Base-by-base conservation (phyloP, 2,888 invertebrate species). In the Agrilus biguttatus region DNA sequence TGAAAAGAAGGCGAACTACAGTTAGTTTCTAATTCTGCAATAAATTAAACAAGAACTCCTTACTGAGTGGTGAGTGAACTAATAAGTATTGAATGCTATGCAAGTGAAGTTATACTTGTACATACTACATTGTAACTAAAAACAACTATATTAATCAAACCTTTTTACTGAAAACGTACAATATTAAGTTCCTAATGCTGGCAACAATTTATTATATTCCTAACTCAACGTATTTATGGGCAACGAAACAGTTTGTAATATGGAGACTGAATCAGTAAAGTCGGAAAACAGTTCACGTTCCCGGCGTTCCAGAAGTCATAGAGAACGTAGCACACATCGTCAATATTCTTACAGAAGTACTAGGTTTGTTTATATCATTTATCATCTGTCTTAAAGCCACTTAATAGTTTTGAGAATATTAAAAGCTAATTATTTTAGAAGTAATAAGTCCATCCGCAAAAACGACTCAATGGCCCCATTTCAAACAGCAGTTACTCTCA, bases 231-330 rank as follows among this genome's bases (percentile, higher is more conserved):
- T 43, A 43, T 54, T 49, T 52, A 66, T 66, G 68, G 68, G 70
- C 66, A 69, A 67, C 62, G 66, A 65, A 58, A 66, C 64, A 59
- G 65, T 65, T 54, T 61, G 67, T 66, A 72, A 70, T 65, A 90
- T 90, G 89, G 92, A 92, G 75, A 89, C 88, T 58, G 92, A 92
- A 73, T 91, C 91, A 56, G 83, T 92, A 58, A 82, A 90, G 63
- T 92, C 92, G 43, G 91, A 91, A 70, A 78, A 88, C 60, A 91
- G 90, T 69, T 81, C 86, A 61, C 80, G 87, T 60, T 82, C 81
- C 41, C 71, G 81, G 63, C 74, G 81, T 47, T 81, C 81, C 51
- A 74, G 80, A 35, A 70, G 69, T 55, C 74, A 80, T 54, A 59
- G 72, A 41, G 65, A 66, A 47, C 62, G 70, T 47, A 66, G 65